phyloP scores from a whole-genome alignment of 92 coral and sea anemone species.

The Porites rus region DNA sequence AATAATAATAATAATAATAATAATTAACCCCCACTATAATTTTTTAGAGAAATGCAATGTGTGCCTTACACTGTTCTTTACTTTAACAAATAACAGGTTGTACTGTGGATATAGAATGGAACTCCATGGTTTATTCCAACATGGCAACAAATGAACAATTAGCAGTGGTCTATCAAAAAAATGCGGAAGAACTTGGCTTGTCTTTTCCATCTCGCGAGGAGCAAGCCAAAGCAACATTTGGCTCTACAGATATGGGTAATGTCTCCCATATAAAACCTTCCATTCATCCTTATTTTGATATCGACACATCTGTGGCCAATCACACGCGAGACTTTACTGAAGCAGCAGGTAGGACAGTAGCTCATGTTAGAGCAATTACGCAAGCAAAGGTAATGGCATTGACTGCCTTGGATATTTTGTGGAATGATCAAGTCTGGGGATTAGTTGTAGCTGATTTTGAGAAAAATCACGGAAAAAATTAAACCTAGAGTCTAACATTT shows the following conservation, averaged over 20 bases:
- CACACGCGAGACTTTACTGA: slow-evolving; percentile 88
- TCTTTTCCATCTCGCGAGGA: slow-evolving; percentile 79
- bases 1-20: too few relatives aligned
- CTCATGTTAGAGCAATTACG: slow-evolving; percentile 75
- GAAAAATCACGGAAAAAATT: slow-evolving; percentile 15
- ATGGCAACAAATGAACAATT: slow-evolving; percentile 78
- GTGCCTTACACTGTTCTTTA: not conserved
- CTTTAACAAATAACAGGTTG: slow-evolving; percentile 72
- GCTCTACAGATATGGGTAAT: slow-evolving; percentile 99
- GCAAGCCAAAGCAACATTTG: slow-evolving; percentile 80
- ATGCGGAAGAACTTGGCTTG: slow-evolving; percentile 84
- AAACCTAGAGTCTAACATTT: not conserved
- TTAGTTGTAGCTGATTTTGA: slow-evolving; percentile 78
- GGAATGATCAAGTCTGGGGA: slow-evolving; percentile 66
- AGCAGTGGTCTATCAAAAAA: slow-evolving; percentile 83
- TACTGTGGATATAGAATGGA: slow-evolving; percentile 87
- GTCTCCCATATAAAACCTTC: slow-evolving; percentile 96
- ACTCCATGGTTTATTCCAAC: slow-evolving; percentile 64
- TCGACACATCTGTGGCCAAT: slow-evolving; percentile 78
- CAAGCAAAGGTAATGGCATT: slow-evolving; percentile 90
- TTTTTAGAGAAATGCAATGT: too few relatives aligned
- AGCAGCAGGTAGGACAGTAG: slow-evolving; percentile 79
- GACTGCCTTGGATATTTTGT: slow-evolving; percentile 90
- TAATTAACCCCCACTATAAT: too few relatives aligned
- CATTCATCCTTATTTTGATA: slow-evolving; percentile 91